Percentiles rank a stretch among this genome's conserved stretches.
Conservation (phyloP, 2,113 vertebrate species). For the Eurypyga helias region DNA sequence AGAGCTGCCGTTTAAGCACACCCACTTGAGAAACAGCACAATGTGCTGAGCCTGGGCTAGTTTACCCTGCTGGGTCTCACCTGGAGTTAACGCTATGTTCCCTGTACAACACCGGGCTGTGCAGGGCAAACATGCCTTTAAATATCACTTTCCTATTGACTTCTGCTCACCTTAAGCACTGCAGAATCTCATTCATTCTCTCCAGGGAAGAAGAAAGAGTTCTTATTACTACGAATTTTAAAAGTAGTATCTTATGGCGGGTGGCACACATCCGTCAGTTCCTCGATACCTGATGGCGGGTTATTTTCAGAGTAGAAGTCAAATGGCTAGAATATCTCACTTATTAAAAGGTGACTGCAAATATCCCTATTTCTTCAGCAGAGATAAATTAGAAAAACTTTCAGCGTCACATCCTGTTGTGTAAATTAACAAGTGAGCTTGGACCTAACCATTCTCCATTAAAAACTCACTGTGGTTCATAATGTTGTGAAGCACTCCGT, state of each 20-base stretch:
- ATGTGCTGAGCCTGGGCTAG: neutral
- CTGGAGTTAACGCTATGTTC: neutral
- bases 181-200: neutral
- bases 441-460: neutral
- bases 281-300: neutral
- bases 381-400: neutral
- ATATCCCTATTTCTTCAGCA: neutral
- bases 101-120: neutral
- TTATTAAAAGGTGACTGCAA: neutral
- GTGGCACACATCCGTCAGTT: neutral
- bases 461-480: slow-evolving; percentile 15
- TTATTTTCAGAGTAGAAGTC: neutral
- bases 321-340: neutral
- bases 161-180: neutral
- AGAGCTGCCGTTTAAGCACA: neutral
- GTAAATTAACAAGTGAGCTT: slow-evolving; percentile 36
- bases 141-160: neutral
- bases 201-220: neutral
- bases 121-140: neutral
- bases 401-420: neutral
- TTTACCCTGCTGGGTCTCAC: neutral
- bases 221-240: neutral
- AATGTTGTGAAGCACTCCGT: neutral
- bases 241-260: neutral
- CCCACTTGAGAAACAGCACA: neutral